Evolutionary conservation across 2,797 vertebrate genomes (phyloP).

Genomic region (Silurus lanzhouensis): DNA sequence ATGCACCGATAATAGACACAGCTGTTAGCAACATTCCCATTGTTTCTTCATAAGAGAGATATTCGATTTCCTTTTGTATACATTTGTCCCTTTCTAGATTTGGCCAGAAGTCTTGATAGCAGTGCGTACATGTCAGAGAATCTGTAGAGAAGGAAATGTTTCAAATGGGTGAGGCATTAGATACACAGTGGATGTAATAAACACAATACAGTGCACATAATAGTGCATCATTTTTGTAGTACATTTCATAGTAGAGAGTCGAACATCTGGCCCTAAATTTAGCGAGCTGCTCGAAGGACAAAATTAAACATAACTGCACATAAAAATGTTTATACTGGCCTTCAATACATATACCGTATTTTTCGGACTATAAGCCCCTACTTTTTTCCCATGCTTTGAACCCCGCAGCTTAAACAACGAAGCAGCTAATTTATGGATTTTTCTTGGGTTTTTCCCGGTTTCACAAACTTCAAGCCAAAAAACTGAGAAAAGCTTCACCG

Average conservation of each 20-base stretch:
- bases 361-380: no score
- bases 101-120: slow-evolving; percentile 37
- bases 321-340: background rate
- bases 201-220: background rate
- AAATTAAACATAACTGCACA: background rate
- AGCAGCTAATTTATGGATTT: no score
- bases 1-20: slow-evolving; percentile 40
- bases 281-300: background rate
- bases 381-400: no score
- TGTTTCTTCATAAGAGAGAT: slow-evolving; percentile 43
- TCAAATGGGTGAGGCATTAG: background rate
- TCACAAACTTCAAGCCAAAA: no score
- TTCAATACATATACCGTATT: background rate
- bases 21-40: slow-evolving; percentile 47
- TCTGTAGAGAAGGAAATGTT: background rate
- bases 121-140: background rate
- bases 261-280: background rate
- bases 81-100: slow-evolving; percentile 47
- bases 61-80: slow-evolving; percentile 50
- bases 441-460: no score
- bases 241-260: background rate
- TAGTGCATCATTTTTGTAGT: background rate
- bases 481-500: no score
- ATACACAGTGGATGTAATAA: background rate
- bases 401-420: no score